Evolutionary conservation across 2,113 vertebrate genomes (phyloP).

Genomic region (Numenius arquata): DNA sequence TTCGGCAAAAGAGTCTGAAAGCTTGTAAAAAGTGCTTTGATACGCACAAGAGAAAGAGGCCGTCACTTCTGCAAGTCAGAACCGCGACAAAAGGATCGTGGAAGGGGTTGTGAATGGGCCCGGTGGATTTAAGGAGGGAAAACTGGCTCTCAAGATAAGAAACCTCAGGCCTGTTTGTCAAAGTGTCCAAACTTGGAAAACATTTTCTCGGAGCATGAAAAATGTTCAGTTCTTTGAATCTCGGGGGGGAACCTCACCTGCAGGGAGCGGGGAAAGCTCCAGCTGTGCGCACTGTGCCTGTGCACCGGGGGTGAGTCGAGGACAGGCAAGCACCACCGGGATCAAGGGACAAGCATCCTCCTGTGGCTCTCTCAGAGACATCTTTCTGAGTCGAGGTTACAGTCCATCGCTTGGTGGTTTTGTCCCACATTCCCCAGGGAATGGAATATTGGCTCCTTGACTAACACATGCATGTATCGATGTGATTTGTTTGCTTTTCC

Average conservation of each 20-base stretch:
- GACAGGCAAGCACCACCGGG: not conserved
- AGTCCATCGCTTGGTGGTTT: not conserved
- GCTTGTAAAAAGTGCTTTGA: not conserved
- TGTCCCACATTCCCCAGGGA: not conserved
- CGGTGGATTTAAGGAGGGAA: not conserved
- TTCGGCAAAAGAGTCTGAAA: not conserved
- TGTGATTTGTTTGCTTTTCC: not conserved
- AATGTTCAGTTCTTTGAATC: not conserved
- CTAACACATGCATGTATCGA: accelerated
- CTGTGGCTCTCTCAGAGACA: not conserved
- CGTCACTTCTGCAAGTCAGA: not conserved
- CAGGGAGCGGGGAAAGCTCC: not conserved
- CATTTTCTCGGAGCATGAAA: not conserved
- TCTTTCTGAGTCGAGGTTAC: not conserved
- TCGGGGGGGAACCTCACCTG: not conserved
- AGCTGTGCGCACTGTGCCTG: accelerated
- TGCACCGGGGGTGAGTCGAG: accelerated
- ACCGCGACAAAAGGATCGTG: not conserved
- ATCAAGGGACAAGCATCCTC: not conserved
- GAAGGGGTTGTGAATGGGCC: not conserved
- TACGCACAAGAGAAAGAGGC: not conserved
- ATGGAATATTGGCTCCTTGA: not conserved
- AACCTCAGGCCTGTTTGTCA: not conserved
- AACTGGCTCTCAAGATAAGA: not conserved
- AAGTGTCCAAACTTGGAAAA: not conserved